Percentiles rank a stretch among this genome's conserved stretches.
Conservation (phyloP, 2,113 vertebrate species). For the Muscicapa adusta region DNA sequence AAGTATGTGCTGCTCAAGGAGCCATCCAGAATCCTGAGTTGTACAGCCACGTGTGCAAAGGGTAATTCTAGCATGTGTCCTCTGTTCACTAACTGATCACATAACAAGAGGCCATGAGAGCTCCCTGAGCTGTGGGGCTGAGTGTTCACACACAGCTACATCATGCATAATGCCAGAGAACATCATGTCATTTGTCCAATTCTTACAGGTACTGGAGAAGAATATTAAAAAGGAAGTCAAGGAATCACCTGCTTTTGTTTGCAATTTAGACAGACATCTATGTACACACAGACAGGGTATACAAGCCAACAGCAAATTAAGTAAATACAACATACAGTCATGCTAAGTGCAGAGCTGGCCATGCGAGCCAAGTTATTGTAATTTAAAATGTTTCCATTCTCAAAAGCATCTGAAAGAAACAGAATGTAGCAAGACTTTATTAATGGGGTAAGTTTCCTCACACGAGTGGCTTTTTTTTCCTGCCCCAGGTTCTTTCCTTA, state of each 20-base stretch:
- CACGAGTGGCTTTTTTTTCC: not conserved
- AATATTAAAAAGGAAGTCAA: constrained; percentile 3
- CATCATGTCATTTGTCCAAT: not conserved
- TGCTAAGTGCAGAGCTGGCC: not conserved
- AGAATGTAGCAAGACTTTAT: not conserved
- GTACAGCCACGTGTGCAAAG: not conserved
- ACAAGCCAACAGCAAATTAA: not conserved
- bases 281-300: not conserved
- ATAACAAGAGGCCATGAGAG: not conserved
- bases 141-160: not conserved
- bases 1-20: not conserved
- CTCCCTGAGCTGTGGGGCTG: not conserved
- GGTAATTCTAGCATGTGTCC: not conserved
- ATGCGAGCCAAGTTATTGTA: not conserved
- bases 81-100: not conserved
- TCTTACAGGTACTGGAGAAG: not conserved
- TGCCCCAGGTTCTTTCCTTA: not conserved
- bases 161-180: not conserved
- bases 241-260: not conserved
- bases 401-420: not conserved
- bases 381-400: not conserved
- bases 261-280: not conserved
- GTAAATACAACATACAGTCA: not conserved
- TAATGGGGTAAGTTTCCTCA: not conserved
- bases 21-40: not conserved